Evolutionary conservation across 2,113 vertebrate species (phyloP).

Genomic region (Hyla sarda): DNA sequence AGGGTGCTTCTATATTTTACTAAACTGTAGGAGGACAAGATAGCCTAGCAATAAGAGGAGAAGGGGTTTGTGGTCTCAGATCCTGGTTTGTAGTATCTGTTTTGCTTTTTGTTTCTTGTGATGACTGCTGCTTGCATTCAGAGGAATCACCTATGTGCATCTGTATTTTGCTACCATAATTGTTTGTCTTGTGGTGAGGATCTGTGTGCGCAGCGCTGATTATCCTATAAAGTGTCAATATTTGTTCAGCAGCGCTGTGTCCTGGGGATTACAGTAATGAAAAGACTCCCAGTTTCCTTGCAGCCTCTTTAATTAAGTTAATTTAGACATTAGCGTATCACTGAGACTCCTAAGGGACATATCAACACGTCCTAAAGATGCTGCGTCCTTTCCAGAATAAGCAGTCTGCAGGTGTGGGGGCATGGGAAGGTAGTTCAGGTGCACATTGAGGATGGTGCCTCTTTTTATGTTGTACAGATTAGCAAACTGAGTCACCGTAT

Average conservation of each 20-base stretch:
- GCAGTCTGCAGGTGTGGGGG: background rate
- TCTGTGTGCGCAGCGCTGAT: background rate
- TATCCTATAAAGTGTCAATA: conserved; percentile 63
- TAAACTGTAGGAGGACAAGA: no score
- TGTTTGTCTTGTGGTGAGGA: background rate
- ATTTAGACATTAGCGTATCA: conserved; percentile 65
- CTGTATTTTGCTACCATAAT: background rate
- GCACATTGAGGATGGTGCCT: no score
- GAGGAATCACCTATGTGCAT: no score
- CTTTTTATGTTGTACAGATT: no score
- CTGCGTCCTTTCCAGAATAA: conserved; percentile 7
- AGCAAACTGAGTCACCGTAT: no score
- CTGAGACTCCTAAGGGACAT: conserved; percentile 59
- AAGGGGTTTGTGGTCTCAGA: no score
- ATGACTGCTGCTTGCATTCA: no score
- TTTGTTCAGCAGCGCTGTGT: conserved; percentile 52
- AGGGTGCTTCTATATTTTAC: no score
- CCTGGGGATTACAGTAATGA: conserved; percentile 61
- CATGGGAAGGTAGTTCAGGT: no score
- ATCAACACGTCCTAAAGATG: conserved; percentile 61
- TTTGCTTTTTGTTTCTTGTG: no score
- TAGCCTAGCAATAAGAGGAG: no score
- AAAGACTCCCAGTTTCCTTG: conserved; percentile 58
- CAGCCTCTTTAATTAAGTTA: conserved; percentile 69
- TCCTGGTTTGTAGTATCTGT: no score